Percentiles rank a stretch among this genome's conserved stretches.
These are phyloP conservation scores for Rhincodon typus DNA, from an alignment of 2,797 vertebrate genomes.

Conservation along the genomic window DNA sequence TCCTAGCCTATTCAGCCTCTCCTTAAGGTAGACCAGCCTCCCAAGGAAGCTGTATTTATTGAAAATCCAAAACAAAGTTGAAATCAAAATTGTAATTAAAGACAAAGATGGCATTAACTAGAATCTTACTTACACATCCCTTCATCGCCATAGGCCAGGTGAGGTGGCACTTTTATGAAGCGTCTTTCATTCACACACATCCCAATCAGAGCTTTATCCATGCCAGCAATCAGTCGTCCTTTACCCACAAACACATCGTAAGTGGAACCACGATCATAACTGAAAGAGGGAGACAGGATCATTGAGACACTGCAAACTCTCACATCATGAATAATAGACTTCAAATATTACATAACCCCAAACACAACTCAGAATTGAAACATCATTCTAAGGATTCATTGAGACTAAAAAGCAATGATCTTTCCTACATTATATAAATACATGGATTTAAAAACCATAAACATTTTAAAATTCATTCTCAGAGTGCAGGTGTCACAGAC, in stretches of 20 bases:
- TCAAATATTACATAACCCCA: neutral
- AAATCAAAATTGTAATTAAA: neutral
- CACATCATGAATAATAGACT: neutral
- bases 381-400: neutral
- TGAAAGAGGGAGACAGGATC: constrained; percentile 44
- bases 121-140: constrained; percentile 73
- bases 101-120: neutral
- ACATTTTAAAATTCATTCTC: neutral
- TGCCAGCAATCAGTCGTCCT: constrained; percentile 85
- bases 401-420: neutral
- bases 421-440: neutral
- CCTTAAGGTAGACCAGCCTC: neutral
- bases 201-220: constrained; percentile 88
- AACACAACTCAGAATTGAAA: neutral
- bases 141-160: constrained; percentile 77
- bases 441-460: neutral
- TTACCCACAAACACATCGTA: constrained; percentile 91
- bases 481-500: neutral
- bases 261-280: constrained; percentile 85
- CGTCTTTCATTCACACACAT: constrained; percentile 94
- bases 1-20: too few relatives aligned
- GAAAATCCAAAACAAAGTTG: neutral
- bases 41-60: neutral
- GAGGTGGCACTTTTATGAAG: constrained; percentile 81
- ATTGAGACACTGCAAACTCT: constrained; percentile 2